phyloP scores from a whole-genome alignment of 2,113 vertebrate genomes.

The Apodemus sylvaticus region DNA sequence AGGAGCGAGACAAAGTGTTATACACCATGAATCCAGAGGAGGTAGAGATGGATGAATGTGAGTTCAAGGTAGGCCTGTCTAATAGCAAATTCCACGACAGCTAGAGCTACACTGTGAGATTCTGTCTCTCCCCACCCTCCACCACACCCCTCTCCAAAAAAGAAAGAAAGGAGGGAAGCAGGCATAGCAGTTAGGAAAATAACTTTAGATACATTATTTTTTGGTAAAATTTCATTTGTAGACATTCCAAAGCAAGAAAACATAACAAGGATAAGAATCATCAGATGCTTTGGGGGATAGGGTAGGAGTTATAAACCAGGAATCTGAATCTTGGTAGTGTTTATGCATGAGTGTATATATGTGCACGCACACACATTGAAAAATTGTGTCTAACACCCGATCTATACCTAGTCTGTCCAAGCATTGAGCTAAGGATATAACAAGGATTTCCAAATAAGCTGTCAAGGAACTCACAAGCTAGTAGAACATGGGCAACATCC shows the following conservation, averaged over 20 bases:
- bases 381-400: neutral
- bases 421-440: neutral
- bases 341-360: no score
- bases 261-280: neutral
- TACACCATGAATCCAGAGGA: neutral
- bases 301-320: neutral
- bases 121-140: neutral
- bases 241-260: neutral
- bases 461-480: neutral
- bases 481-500: neutral
- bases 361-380: no score
- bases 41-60: neutral
- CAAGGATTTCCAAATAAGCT: neutral
- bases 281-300: neutral
- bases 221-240: neutral
- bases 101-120: neutral
- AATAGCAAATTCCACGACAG: neutral
- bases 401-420: neutral
- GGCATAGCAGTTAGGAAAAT: neutral
- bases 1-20: neutral
- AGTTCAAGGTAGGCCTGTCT: neutral
- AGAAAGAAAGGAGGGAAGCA: neutral
- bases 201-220: neutral
- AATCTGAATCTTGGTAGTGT: neutral
- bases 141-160: no score